Base-by-base conservation (phyloP, 2,888 invertebrate genomes). In the Megamerina dolium region DNA sequence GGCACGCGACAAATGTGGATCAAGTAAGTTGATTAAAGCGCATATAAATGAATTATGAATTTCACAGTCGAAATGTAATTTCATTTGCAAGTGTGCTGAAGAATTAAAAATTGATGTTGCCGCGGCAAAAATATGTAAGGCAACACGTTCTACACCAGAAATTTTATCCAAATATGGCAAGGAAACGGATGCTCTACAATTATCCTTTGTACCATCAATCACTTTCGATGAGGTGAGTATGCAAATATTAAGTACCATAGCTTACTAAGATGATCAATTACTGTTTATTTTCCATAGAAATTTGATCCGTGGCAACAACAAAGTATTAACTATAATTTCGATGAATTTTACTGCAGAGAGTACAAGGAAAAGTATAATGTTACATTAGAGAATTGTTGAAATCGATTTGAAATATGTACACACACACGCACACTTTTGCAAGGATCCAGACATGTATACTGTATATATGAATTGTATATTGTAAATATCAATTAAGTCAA, bases 121-220 rank as follows among this genome's bases (percentile, higher is more conserved):
- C 1, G 52, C 49, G 0, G 63, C 57, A 8, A 57, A 57, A 37
- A 33, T 53, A 3, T 70, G 72, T 41, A 61, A 58, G 30, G 32
- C 40, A 4, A 52, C 52, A 0, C 56, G 64, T 12, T 51, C 50
- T 4, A 59, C 58, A 0, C 40, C 44, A 1, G 66, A 70, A 2
- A 66, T 71, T 29, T 50, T 72, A 30, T 50, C 54, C 29, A 60
- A 57, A 19, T 65, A 68, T 40, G 72, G 67, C 18, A 47, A 48
- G 14, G 48, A 58, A 30, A 72, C 71, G 1, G 45, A 61, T 16
- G 35, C 52, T 1, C 50, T 71, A 20, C 52, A 60, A 13, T 30
- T 69, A 19, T 55, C 63, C 21, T 71, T 64, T 55, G 63, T 71
- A 4, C 71, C 71, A 26, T 60, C 59, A 13, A 59, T 72, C 41